These are phyloP conservation scores for Trachelus stipa DNA, from an alignment of 2,888 invertebrate genomes.

Conservation along the genomic window DNA sequence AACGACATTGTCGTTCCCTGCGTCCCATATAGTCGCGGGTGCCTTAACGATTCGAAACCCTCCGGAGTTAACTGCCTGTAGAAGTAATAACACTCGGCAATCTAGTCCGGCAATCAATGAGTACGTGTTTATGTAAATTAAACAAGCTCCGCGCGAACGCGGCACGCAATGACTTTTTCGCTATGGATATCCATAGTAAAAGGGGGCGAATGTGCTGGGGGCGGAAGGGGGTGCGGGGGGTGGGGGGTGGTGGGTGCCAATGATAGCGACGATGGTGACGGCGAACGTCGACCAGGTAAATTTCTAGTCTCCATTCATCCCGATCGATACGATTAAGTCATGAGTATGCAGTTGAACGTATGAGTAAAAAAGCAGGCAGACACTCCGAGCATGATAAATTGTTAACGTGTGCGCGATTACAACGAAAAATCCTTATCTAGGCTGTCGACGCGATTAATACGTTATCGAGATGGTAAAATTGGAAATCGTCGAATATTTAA, in stretches of 20 bases:
- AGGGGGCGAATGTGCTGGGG: neutral
- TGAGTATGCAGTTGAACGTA: neutral
- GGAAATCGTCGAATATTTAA: conserved; percentile 26
- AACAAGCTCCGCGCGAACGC: conserved; percentile 53
- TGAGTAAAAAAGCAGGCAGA: neutral
- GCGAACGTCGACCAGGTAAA: neutral
- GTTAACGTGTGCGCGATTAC: neutral
- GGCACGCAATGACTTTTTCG: conserved; percentile 46
- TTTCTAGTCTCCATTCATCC: neutral
- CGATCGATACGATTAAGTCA: neutral
- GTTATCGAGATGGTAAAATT: neutral
- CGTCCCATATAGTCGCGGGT: neutral
- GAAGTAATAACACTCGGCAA: conserved; percentile 54
- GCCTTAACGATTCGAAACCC: conserved; percentile 7
- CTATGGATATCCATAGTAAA: neutral
- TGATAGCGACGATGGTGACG: neutral
- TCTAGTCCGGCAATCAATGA: conserved; percentile 60
- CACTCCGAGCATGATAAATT: neutral
- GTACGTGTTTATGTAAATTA: conserved; percentile 63
- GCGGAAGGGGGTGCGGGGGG: no score
- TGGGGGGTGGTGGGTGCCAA: neutral
- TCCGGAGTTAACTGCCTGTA: conserved; percentile 47
- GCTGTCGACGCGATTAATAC: neutral
- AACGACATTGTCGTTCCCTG: neutral
- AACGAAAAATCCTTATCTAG: neutral